Percentiles rank a stretch among this genome's conserved stretches.
Evolutionary conservation across 1,140 invertebrate genomes (phyloP).

Genomic region (Zaprionus vittiger): DNA sequence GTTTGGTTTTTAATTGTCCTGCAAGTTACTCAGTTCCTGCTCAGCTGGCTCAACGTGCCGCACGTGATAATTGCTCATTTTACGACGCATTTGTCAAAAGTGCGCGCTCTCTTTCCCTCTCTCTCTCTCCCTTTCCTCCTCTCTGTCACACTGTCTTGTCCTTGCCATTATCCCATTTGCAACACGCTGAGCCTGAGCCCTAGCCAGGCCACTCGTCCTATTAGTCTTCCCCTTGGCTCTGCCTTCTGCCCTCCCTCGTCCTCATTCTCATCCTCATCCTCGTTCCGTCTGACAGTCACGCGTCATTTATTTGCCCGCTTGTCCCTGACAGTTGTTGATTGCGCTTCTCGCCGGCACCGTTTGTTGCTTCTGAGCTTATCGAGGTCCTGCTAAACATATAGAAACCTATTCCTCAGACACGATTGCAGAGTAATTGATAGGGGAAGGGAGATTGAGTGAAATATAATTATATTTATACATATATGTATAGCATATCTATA

Average conservation of each 20-base stretch:
- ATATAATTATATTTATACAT: no score
- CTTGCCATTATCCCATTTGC: conserved; percentile 14
- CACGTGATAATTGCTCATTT: conserved; percentile 62
- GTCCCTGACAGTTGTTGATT: conserved; percentile 52
- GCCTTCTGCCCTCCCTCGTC: not conserved
- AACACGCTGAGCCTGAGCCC: conserved; percentile 11
- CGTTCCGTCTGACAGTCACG: conserved; percentile 36
- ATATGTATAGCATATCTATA: no score
- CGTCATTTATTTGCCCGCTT: conserved; percentile 58
- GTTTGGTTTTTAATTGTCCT: conserved; percentile 60
- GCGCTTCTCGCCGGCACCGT: conserved; percentile 28
- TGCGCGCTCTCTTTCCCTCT: conserved; percentile 10
- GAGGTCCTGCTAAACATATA: not conserved
- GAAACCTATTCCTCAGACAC: not conserved
- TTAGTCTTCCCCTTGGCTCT: not conserved
- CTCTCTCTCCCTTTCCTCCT: not conserved
- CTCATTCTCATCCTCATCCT: not conserved
- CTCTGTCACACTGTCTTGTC: not conserved
- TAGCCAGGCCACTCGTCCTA: not conserved
- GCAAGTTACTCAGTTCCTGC: conserved; percentile 19
- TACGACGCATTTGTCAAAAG: conserved; percentile 60
- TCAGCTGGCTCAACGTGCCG: conserved; percentile 38
- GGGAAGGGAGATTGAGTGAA: not conserved
- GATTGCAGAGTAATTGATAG: not conserved
- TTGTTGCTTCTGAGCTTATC: conserved; percentile 13